These are phyloP conservation scores for Acholoe squamosa DNA, from an alignment of 2,888 invertebrate genomes.

Conservation along the genomic window DNA sequence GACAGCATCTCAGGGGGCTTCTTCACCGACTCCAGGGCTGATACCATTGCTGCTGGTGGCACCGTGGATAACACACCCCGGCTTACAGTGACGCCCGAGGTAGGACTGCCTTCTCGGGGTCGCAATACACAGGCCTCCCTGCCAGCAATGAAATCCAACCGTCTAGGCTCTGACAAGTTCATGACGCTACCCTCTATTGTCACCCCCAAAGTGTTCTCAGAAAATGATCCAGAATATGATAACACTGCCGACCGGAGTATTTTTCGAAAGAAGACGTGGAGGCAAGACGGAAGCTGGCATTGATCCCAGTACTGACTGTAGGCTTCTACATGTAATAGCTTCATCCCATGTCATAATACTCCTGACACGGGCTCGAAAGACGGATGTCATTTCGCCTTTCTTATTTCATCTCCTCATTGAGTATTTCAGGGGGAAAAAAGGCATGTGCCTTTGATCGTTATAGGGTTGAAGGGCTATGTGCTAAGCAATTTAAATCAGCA, in stretches of 20 bases:
- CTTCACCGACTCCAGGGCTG: not conserved
- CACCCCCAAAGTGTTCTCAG: conserved; percentile 41
- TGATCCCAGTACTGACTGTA: too few relatives aligned
- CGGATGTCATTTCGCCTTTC: too few relatives aligned
- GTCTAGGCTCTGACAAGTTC: conserved; percentile 19
- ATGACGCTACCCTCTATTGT: conserved; percentile 48
- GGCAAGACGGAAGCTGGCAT: conserved; percentile 24
- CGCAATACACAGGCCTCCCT: not conserved
- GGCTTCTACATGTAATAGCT: too few relatives aligned
- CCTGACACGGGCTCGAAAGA: too few relatives aligned
- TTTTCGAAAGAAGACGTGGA: not conserved
- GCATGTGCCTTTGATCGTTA: too few relatives aligned
- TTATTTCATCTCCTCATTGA: too few relatives aligned
- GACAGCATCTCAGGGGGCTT: conserved; percentile 39
- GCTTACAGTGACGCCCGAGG: conserved; percentile 26
- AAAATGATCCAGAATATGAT: not conserved
- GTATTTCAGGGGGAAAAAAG: too few relatives aligned
- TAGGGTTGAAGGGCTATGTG: too few relatives aligned
- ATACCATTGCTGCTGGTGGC: not conserved
- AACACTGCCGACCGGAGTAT: not conserved
- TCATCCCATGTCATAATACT: too few relatives aligned
- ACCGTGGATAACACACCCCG: not conserved
- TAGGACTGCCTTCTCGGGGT: not conserved
- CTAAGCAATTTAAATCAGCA: too few relatives aligned
- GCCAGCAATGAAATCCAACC: not conserved